Percentiles rank a stretch among this genome's conserved stretches.
phyloP scores from a whole-genome alignment of 2,888 invertebrate species.

The Actias luna region DNA sequence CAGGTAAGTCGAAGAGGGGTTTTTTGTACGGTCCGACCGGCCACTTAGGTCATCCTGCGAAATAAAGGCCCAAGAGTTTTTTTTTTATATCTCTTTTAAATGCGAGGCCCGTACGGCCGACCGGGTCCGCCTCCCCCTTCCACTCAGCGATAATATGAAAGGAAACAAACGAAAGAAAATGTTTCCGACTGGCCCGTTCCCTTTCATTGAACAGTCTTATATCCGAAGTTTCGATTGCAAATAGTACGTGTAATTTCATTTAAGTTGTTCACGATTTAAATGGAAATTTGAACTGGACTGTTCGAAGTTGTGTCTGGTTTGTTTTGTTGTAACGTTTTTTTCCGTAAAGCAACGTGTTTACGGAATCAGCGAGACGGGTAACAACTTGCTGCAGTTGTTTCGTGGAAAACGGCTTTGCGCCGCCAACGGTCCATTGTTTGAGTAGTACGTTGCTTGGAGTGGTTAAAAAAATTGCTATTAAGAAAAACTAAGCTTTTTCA shows the following conservation, averaged over 20 bases:
- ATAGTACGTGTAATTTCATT: slow-evolving; percentile 78
- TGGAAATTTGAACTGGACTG: slow-evolving; percentile 50
- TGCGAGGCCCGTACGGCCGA: slow-evolving; percentile 73
- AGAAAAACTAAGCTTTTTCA: slow-evolving; percentile 5
- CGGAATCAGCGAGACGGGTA: slow-evolving; percentile 60
- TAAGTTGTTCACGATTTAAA: slow-evolving; percentile 50
- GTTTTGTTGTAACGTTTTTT: slow-evolving; percentile 38
- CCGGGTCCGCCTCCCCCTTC: slow-evolving; percentile 69
- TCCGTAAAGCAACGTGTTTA: slow-evolving; percentile 49
- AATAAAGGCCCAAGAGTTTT: slow-evolving; percentile 69
- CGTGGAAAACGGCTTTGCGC: slow-evolving; percentile 51
- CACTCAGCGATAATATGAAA: slow-evolving; percentile 73
- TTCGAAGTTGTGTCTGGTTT: not conserved
- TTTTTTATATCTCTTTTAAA: slow-evolving; percentile 81
- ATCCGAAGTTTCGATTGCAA: slow-evolving; percentile 76
- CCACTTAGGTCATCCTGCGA: slow-evolving; percentile 82
- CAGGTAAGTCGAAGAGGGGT: slow-evolving; percentile 79
- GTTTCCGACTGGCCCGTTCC: slow-evolving; percentile 71
- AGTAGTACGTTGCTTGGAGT: slow-evolving; percentile 60
- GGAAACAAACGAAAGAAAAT: slow-evolving; percentile 81
- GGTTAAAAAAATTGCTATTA: slow-evolving; percentile 8
- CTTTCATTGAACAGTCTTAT: slow-evolving; percentile 73
- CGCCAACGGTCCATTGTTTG: slow-evolving; percentile 49
- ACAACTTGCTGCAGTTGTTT: slow-evolving; percentile 50
- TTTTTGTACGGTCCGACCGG: slow-evolving; percentile 78